Evolutionary conservation across 1,140 invertebrate species (phyloP), one percentile per base, ranked within the genome.

Genomic region (Pararge aegeria): DNA sequence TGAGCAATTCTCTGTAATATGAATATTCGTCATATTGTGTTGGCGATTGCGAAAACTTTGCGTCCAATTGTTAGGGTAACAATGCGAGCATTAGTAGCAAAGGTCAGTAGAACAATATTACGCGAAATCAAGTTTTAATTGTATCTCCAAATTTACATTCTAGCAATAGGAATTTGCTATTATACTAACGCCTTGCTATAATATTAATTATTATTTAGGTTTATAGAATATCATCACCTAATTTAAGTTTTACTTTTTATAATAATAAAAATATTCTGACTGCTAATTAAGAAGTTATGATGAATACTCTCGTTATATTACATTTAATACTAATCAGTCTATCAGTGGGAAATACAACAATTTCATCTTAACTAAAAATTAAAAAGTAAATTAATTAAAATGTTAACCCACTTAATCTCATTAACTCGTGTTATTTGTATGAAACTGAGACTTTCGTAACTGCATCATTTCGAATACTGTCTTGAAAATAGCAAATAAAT

Each of bases 1-100:
- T 83, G 80, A 73, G 81, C 80, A 85, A 86, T 75, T 77, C 74
- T 70, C 72, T 71, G 68, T 72, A 65, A 70, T 74, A 70, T 74
- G 67, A 68, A 66, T 75, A 73, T 72, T 70, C 73, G 66, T 69
- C 70, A 73, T 74, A 57, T 65, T 72, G 70, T 69, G 55, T 68
- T 68, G 48, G 58, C 62, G 65, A 70, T 82, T 81, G 75, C 80
- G 80, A 82, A 83, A 83, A 78, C 66, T 72, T n/a, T 12, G 42
- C 66, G 70, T 74, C 64, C 70, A 75, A 75, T 77, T 73, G 66
- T 68, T 68, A 63, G 55, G 59, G 60, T 65, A 80, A 83, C 76
- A 80, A 80, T 80, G 57, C 75, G 63, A 60, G 64, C 66, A 73
- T 83, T 78, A 78, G 68, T 64, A 66, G 69, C 69, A 81, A 81